Evolutionary conservation across 1,140 invertebrate species (phyloP), one percentile per base, ranked within the genome.

Genomic region (Nomia melanderi): DNA sequence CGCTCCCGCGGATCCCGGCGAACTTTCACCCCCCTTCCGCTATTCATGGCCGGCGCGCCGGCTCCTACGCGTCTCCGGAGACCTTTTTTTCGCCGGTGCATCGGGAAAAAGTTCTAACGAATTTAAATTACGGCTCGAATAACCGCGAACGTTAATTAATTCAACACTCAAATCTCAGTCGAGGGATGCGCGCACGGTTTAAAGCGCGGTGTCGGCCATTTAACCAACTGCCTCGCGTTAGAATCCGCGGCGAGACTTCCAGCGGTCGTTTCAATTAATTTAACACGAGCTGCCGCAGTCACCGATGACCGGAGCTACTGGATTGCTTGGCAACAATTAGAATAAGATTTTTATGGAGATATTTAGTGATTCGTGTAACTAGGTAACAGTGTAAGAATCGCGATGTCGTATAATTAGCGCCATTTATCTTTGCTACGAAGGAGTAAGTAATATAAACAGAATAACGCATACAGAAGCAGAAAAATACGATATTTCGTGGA

Each of bases 1-100:
- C 88, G 88, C 83, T 87, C 77, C 76, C 69, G 33, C 81, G 79
- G 83, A 76, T 85, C 73, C 79, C 82, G 80, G 78, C 78, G 77
- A 84, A 87, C 64, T 85, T 86, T 67, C 57, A 57, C 70, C 64
- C 78, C 74, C 79, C 79, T 64, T 44, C 41, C n/a, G n/a, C n/a
- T n/a, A n/a, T n/a, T n/a, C n/a, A n/a, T n/a, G n/a, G n/a, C n/a
- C n/a, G n/a, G n/a, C n/a, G n/a, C n/a, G n/a, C n/a, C n/a, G n/a
- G n/a, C n/a, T n/a, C n/a, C n/a, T n/a, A n/a, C n/a, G n/a, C n/a
- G n/a, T 73, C 83, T 75, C 83, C 29, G 11, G 83, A 79, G 65
- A 77, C 66, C 59, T 79, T 79, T 77, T 81, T 77, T 54, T 41
- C 73, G 7, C 2, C 53, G 23, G 25, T 23, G n/a, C 6, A 20